Percentiles rank a stretch among this genome's conserved stretches.
phyloP scores from a whole-genome alignment of 2,888 invertebrate species.

The Cremastobaeus sp. region DNA sequence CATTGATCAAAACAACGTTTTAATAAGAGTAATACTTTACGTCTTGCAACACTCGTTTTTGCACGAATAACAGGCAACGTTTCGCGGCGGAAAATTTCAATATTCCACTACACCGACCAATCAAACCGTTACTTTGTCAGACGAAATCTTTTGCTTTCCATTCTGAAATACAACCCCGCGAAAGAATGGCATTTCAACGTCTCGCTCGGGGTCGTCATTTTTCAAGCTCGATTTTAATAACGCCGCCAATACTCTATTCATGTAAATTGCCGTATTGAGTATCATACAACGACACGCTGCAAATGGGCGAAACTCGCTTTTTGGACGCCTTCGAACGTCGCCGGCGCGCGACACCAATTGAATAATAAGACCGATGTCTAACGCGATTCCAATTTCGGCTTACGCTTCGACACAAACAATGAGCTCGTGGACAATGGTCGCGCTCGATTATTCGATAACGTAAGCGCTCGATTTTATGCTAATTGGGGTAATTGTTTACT shows the following conservation, averaged over 20 bases:
- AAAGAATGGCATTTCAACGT: conserved; percentile 4
- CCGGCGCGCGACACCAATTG: conserved; percentile 3
- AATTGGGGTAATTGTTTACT: conserved; percentile 37
- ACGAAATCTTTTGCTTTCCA: too few relatives aligned
- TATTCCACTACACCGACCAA: too few relatives aligned
- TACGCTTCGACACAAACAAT: too few relatives aligned
- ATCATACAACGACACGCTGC: neutral
- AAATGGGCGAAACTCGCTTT: too few relatives aligned
- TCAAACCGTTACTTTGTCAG: too few relatives aligned
- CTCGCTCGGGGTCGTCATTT: neutral
- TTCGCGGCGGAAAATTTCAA: too few relatives aligned
- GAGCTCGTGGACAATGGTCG: conserved; percentile 24
- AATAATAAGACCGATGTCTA: conserved; percentile 23
- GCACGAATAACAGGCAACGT: too few relatives aligned
- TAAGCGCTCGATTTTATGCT: conserved; percentile 18
- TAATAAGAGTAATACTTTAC: too few relatives aligned
- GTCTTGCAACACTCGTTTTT: too few relatives aligned
- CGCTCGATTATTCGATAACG: conserved; percentile 31
- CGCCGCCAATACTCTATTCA: neutral
- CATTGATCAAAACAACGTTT: too few relatives aligned
- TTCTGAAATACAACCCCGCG: neutral
- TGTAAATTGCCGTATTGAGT: conserved; percentile 14
- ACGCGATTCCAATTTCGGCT: too few relatives aligned
- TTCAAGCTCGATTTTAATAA: conserved; percentile 5
- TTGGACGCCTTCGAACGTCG: too few relatives aligned